These are phyloP conservation scores for Donacobius atricapilla DNA, from an alignment of 2,113 vertebrate species.

Conservation along the genomic window DNA sequence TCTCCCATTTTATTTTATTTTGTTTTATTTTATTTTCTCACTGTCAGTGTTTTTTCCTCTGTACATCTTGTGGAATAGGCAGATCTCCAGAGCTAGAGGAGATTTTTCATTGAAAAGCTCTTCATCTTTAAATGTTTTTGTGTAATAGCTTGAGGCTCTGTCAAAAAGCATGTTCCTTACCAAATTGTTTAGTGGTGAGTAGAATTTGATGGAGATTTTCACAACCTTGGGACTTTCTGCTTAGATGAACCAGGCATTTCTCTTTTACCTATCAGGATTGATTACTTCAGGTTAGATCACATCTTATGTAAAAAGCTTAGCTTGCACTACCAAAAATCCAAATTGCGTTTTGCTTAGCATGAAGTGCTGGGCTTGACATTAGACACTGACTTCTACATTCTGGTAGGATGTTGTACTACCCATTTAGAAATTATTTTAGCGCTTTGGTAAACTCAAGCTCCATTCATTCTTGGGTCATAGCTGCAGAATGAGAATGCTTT, in stretches of 20 bases:
- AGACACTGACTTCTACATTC: neutral
- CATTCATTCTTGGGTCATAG: neutral
- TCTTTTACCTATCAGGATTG: neutral
- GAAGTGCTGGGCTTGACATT: neutral
- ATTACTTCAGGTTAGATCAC: conserved; percentile 15
- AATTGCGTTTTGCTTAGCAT: neutral
- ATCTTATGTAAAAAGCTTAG: neutral
- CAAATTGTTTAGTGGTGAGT: neutral
- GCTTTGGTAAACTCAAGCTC: neutral
- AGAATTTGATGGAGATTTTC: neutral
- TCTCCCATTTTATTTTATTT: too few relatives aligned
- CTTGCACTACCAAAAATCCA: neutral
- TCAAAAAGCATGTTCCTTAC: neutral
- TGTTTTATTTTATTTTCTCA: neutral
- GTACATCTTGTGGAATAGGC: neutral
- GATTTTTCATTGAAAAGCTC: neutral
- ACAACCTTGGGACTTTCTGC: conserved; percentile 32
- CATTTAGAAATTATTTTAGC: neutral
- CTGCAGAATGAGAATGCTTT: neutral
- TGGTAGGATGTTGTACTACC: neutral
- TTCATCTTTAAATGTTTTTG: neutral
- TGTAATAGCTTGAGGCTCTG: neutral
- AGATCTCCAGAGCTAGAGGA: neutral
- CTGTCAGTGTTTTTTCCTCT: neutral
- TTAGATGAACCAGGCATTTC: neutral